Conservation (phyloP, 2,888 invertebrate genomes). For the Ectemnius continuus region DNA sequence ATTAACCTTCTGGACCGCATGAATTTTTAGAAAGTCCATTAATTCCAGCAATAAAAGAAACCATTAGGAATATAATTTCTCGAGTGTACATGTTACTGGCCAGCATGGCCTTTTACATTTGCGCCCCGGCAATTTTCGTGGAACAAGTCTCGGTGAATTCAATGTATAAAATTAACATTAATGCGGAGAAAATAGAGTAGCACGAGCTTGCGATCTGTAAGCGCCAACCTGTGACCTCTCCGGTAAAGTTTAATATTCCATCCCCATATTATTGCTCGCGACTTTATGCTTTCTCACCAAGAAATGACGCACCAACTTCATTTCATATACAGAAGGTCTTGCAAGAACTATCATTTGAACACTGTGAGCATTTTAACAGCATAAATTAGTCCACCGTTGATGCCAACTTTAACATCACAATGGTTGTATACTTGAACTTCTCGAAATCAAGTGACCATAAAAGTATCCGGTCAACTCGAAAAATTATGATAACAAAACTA, state of each 20-base stretch:
- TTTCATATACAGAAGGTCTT: background rate
- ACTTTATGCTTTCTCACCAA: conserved; percentile 9
- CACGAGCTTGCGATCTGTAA: background rate
- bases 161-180: conserved; percentile 74
- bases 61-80: too few relatives aligned
- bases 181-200: conserved; percentile 64
- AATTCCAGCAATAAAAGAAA: too few relatives aligned
- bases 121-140: conserved; percentile 1
- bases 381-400: too few relatives aligned
- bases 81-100: background rate
- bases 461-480: too few relatives aligned
- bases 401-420: too few relatives aligned
- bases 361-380: too few relatives aligned
- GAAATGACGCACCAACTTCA: background rate
- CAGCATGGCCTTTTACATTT: conserved; percentile 32
- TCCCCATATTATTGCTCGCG: conserved; percentile 35
- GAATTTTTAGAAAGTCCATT: too few relatives aligned
- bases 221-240: conserved; percentile 5
- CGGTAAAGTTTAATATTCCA: conserved; percentile 40
- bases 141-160: conserved; percentile 43
- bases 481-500: too few relatives aligned
- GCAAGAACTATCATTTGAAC: too few relatives aligned
- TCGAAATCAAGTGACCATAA: too few relatives aligned
- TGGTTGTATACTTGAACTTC: too few relatives aligned
- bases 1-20: too few relatives aligned